Evolutionary conservation across 1,140 invertebrate species (phyloP).

Genomic region (Frieseomelitta varia): DNA sequence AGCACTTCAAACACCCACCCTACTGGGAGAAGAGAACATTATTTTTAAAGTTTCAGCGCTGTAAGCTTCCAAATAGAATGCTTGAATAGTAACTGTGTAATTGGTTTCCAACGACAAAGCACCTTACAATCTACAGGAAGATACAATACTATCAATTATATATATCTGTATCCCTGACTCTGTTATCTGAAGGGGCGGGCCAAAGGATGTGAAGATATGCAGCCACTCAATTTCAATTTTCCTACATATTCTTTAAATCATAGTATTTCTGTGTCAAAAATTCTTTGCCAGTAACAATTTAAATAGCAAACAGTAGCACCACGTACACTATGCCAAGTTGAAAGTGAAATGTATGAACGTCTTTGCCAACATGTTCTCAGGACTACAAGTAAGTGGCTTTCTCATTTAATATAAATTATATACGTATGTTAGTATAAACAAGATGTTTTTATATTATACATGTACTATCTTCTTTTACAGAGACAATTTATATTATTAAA

Average conservation of each 20-base stretch:
- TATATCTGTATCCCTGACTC: slow-evolving; percentile 36
- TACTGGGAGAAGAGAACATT: slow-evolving; percentile 31
- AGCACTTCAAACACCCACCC: slow-evolving; percentile 34
- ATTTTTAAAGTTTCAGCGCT: slow-evolving; percentile 59
- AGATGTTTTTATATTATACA: not conserved
- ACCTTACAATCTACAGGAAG: slow-evolving; percentile 13
- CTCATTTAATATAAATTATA: not conserved
- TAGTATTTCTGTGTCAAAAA: not conserved
- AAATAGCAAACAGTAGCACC: not conserved
- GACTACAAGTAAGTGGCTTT: slow-evolving; percentile 27
- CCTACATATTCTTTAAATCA: not conserved
- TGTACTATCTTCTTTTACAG: slow-evolving; percentile 27
- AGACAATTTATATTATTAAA: slow-evolving; percentile 49
- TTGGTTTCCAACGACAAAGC: not conserved
- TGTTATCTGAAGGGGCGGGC: slow-evolving; percentile 58
- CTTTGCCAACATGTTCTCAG: slow-evolving; percentile 27
- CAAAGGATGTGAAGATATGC: slow-evolving; percentile 37
- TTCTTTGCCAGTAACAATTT: not conserved
- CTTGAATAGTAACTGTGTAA: not conserved
- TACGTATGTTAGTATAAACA: not conserved
- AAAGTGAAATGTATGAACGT: slow-evolving; percentile 1
- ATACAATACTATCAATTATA: slow-evolving; percentile 50
- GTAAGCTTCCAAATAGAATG: not conserved
- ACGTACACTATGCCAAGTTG: not conserved
- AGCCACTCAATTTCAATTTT: slow-evolving; percentile 5